Evolutionary conservation across 1,140 invertebrate species (phyloP).

Genomic region (Tetramorium parvispinum): DNA sequence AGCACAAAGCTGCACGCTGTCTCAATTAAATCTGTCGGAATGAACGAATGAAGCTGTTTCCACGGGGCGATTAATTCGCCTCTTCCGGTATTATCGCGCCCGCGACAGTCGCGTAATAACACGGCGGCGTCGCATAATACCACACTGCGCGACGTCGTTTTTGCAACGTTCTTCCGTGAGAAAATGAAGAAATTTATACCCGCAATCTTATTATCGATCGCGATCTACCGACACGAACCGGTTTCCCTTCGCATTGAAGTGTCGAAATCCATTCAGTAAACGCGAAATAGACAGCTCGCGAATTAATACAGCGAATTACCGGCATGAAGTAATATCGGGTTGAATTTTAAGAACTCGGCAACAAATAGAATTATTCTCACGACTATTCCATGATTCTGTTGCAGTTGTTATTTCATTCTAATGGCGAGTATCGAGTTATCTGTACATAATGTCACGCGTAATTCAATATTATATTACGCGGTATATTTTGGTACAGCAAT

Average conservation of each 20-base stretch:
- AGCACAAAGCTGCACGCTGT: constrained; percentile 49
- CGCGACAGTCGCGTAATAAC: constrained; percentile 43
- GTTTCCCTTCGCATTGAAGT: background rate
- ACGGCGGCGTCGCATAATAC: constrained; percentile 28
- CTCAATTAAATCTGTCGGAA: constrained; percentile 52
- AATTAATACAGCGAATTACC: background rate
- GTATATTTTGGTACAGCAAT: background rate
- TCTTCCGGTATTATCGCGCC: constrained; percentile 52
- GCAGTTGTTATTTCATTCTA: constrained; percentile 2
- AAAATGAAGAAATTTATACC: constrained; percentile 29
- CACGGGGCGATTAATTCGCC: constrained; percentile 52
- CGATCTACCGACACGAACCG: background rate
- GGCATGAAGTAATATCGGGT: background rate
- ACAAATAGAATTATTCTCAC: background rate
- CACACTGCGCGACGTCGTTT: constrained; percentile 17
- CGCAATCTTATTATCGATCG: background rate
- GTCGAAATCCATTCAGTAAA: background rate
- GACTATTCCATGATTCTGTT: background rate
- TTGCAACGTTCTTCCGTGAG: constrained; percentile 10
- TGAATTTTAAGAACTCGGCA: background rate
- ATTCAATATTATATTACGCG: background rate
- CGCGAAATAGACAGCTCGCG: background rate
- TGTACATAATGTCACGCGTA: background rate
- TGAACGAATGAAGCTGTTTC: constrained; percentile 48
- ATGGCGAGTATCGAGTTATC: too few relatives aligned